A percentile compares a stretch with the other conserved stretches of the same genome.
These are phyloP conservation scores for Drosophila arawakana DNA, from an alignment of 1,140 invertebrate genomes.

Conservation along the genomic window DNA sequence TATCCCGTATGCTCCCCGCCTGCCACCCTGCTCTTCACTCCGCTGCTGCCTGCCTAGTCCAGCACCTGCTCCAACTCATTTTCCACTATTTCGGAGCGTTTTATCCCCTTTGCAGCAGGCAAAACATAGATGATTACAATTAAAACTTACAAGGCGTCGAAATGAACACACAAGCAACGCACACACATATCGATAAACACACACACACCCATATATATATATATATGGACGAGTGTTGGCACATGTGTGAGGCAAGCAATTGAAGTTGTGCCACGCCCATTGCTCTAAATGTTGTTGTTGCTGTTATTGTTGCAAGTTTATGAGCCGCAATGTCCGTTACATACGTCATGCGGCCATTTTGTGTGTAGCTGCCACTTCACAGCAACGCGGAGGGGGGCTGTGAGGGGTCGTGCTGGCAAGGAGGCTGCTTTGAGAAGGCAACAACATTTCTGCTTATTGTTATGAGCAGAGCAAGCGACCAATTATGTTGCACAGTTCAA, in stretches of 20 bases:
- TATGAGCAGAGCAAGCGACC: conserved; percentile 59
- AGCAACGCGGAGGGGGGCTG: no score
- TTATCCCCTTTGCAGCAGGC: background rate
- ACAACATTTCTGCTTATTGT: conserved; percentile 74
- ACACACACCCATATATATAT: background rate
- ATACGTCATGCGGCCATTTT: conserved; percentile 56
- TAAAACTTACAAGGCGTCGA: conserved; percentile 79
- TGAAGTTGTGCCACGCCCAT: conserved; percentile 63
- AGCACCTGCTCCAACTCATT: no score
- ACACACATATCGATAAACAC: background rate
- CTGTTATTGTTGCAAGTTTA: conserved; percentile 71
- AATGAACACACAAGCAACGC: conserved; percentile 52
- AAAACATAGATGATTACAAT: conserved; percentile 63
- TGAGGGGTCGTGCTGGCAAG: background rate
- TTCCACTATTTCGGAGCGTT: background rate
- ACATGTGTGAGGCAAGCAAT: conserved; percentile 51
- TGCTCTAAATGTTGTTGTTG: conserved; percentile 23
- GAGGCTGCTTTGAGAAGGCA: background rate
- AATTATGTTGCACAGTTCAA: conserved; percentile 54
- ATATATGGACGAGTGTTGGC: background rate
- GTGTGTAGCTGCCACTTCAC: conserved; percentile 8
- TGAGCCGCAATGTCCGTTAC: conserved; percentile 64
- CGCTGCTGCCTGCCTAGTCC: background rate
- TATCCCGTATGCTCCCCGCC: background rate
- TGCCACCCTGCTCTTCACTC: no score